Evolutionary conservation across 1,140 invertebrate species (phyloP).

Genomic region (Caenorhabditis brenneri): DNA sequence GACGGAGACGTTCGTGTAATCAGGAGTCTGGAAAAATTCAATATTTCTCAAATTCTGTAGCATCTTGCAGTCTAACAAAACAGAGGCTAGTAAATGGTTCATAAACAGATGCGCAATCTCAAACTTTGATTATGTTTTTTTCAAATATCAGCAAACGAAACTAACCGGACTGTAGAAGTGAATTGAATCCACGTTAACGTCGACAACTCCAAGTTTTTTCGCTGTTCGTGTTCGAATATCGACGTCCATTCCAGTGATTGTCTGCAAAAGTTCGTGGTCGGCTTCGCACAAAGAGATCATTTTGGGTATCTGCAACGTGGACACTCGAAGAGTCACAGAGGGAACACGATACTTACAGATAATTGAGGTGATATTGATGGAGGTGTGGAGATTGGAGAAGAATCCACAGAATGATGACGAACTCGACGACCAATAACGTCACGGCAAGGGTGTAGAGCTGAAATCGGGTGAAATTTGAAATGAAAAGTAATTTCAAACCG

Average conservation of each 20-base stretch:
- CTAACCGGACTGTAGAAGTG: slow-evolving; percentile 33
- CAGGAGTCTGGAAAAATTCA: background rate
- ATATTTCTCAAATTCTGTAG: background rate
- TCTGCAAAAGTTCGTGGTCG: slow-evolving; percentile 21
- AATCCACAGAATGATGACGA: background rate
- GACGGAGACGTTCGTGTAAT: background rate
- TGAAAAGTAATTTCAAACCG: background rate
- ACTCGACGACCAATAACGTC: too few relatives aligned
- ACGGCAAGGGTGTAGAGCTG: slow-evolving; percentile 10
- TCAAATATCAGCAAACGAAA: background rate
- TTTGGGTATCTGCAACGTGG: slow-evolving; percentile 10
- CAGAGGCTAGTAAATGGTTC: too few relatives aligned
- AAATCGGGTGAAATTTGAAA: background rate
- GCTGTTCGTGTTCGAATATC: slow-evolving; percentile 19
- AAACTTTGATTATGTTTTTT: too few relatives aligned
- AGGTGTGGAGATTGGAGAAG: background rate
- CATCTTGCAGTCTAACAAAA: too few relatives aligned
- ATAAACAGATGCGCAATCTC: too few relatives aligned
- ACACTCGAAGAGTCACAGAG: slow-evolving; percentile 6
- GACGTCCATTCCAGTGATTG: slow-evolving; percentile 6
- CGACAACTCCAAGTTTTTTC: background rate
- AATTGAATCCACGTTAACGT: background rate
- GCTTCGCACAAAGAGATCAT: background rate
- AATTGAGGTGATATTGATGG: slow-evolving; percentile 9
- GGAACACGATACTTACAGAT: background rate